phyloP scores from a whole-genome alignment of 2,888 invertebrate genomes.

The Nomada goodeniana region DNA sequence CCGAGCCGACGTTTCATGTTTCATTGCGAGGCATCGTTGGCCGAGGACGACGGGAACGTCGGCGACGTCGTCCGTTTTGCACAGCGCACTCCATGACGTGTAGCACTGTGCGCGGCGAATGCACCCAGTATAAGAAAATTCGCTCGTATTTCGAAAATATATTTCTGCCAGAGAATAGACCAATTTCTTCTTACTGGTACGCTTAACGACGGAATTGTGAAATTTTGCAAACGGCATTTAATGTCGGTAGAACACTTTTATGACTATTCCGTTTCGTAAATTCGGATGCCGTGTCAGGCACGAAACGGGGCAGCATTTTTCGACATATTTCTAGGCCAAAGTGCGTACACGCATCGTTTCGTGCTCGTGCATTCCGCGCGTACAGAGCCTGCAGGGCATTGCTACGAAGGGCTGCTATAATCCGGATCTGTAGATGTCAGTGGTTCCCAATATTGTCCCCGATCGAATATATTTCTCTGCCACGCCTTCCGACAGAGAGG shows the following conservation, averaged over 20 bases:
- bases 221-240: too few species aligned
- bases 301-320: too few species aligned
- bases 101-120: constrained; percentile 31
- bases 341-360: neutral
- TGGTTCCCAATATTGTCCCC: constrained; percentile 43
- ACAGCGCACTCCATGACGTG: constrained; percentile 16
- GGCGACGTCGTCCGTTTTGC: constrained; percentile 16
- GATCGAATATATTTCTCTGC: neutral
- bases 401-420: constrained; percentile 42
- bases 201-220: too few species aligned
- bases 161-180: too few species aligned
- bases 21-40: constrained; percentile 64
- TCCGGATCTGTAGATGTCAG: constrained; percentile 53
- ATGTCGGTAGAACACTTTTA: too few species aligned
- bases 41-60: constrained; percentile 42
- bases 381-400: constrained; percentile 6
- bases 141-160: neutral
- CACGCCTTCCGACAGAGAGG: constrained; percentile 29
- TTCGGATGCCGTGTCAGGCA: neutral
- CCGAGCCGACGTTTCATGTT: constrained; percentile 61
- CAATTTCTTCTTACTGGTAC: too few species aligned
- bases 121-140: too few species aligned
- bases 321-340: neutral
- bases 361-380: constrained; percentile 3
- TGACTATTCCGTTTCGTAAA: neutral